phyloP scores from a whole-genome alignment of 2,888 invertebrate species.

The Cephonodes hylas region DNA sequence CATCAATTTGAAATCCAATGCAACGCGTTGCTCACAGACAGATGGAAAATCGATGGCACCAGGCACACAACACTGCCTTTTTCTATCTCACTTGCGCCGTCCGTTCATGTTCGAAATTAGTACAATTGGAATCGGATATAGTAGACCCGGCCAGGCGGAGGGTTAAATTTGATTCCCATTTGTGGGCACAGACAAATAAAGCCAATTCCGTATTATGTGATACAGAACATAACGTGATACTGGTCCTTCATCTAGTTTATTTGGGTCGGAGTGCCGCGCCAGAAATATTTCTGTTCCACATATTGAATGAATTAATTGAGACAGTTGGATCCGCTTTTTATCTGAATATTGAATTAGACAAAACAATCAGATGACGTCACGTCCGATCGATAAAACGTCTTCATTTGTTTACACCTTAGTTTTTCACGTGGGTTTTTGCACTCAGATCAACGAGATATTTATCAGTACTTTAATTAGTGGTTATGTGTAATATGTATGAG shows the following conservation, averaged over 20 bases:
- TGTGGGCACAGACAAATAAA: slow-evolving; percentile 26
- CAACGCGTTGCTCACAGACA: slow-evolving; percentile 27
- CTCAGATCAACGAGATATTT: too few relatives aligned
- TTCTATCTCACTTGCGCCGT: slow-evolving; percentile 38
- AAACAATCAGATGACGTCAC: not conserved
- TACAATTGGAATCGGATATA: slow-evolving; percentile 34
- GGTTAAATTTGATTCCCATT: slow-evolving; percentile 32
- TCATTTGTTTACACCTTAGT: too few relatives aligned
- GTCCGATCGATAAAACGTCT: not conserved
- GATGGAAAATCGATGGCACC: slow-evolving; percentile 35
- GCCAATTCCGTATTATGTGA: slow-evolving; percentile 25
- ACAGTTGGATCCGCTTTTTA: not conserved
- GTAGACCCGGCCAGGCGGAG: slow-evolving; percentile 26
- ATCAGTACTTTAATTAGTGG: too few relatives aligned
- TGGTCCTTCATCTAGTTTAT: not conserved
- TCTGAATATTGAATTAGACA: not conserved
- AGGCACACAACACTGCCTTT: slow-evolving; percentile 21
- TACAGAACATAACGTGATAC: slow-evolving; percentile 16
- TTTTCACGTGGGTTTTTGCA: too few relatives aligned
- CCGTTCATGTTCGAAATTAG: slow-evolving; percentile 37
- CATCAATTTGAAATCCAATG: slow-evolving; percentile 44
- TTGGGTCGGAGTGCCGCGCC: not conserved
- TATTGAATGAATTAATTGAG: not conserved
- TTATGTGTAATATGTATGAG: too few relatives aligned
- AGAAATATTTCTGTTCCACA: not conserved